Evolutionary conservation across 1,140 invertebrate genomes (phyloP).

Genomic region (Kradibia gibbosae): DNA sequence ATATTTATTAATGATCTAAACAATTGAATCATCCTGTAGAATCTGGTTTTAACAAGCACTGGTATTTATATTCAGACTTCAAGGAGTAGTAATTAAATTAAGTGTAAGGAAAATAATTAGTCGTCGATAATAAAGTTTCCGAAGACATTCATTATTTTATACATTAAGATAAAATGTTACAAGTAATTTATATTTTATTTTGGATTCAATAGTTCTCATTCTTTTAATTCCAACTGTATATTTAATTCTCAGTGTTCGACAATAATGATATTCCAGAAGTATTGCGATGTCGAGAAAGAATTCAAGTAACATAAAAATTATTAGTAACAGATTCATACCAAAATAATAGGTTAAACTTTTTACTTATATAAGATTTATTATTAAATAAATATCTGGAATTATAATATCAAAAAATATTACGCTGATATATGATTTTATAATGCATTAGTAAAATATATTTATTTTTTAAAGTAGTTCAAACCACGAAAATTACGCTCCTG

Average conservation of each 20-base stretch:
- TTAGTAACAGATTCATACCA: neutral
- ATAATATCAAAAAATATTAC: neutral
- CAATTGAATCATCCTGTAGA: neutral
- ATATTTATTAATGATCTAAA: neutral
- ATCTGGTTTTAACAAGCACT: neutral
- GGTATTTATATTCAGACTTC: conserved; percentile 17
- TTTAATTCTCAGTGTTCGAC: neutral
- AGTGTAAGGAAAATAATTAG: neutral
- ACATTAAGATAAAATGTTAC: neutral
- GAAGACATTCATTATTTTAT: conserved; percentile 28
- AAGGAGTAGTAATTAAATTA: conserved; percentile 22
- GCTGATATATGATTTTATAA: neutral
- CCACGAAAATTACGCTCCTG: conserved; percentile 32
- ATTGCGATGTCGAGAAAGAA: neutral
- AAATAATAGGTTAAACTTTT: neutral
- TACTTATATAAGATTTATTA: neutral
- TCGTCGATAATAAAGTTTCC: neutral
- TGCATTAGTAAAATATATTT: conserved; percentile 10
- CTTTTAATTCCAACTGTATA: neutral
- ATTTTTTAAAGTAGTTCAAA: conserved; percentile 43
- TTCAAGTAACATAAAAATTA: conserved; percentile 1
- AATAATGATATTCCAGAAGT: neutral
- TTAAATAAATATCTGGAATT: neutral
- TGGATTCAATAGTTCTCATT: neutral
- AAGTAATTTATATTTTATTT: conserved; percentile 35